Conservation (phyloP, 2,113 vertebrate species). For the Excalfactoria chinensis region DNA sequence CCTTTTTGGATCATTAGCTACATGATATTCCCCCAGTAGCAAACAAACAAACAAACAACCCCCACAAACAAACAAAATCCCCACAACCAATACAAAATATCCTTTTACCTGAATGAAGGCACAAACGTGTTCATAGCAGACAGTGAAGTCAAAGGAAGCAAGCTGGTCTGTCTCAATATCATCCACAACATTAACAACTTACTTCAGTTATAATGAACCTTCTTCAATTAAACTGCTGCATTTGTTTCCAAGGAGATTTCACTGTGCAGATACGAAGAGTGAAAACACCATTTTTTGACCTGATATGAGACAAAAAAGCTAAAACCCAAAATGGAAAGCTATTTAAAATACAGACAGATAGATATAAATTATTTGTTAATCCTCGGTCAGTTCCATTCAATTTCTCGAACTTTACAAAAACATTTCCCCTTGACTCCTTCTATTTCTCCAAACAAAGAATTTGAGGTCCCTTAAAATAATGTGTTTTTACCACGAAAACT, state of each 20-base stretch:
- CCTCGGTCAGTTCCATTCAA: neutral
- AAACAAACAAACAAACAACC: neutral
- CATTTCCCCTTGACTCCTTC: neutral
- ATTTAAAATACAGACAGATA: neutral
- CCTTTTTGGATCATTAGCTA: neutral
- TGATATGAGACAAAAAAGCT: neutral
- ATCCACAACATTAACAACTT: neutral
- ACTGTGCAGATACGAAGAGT: neutral
- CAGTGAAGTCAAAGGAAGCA: neutral
- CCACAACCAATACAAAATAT: neutral
- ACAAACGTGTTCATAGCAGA: accelerated
- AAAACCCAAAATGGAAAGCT: neutral
- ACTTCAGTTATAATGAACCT: neutral
- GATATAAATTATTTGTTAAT: neutral
- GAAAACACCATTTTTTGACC: neutral
- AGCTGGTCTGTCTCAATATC: neutral
- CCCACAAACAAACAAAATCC: neutral
- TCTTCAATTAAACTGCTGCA: neutral
- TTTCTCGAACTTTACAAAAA: neutral
- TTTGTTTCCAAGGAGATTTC: slow-evolving; percentile 32
- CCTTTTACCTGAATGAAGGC: neutral
- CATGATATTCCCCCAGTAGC: neutral
- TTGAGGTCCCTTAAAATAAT: neutral
- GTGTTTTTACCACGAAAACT: neutral
- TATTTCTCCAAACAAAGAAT: neutral